These are phyloP conservation scores for Melitaea cinxia DNA, from an alignment of 1,140 invertebrate species.

Conservation along the genomic window DNA sequence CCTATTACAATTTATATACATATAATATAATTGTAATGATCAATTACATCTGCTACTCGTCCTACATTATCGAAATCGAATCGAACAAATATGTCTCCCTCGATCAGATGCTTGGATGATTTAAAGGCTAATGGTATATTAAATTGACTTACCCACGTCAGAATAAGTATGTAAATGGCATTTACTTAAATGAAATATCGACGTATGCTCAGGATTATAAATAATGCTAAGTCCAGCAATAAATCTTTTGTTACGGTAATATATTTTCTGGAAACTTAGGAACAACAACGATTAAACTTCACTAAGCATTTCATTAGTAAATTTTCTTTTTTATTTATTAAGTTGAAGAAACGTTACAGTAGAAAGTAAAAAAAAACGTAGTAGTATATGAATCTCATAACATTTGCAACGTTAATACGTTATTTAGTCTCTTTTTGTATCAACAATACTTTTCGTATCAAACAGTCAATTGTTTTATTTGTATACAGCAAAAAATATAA, in stretches of 20 bases:
- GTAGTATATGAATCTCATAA: no score
- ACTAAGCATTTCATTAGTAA: not conserved
- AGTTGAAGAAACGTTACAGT: no score
- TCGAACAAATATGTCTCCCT: conserved; percentile 3
- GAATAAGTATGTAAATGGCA: conserved; percentile 53
- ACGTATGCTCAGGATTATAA: conserved; percentile 34
- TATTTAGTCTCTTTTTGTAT: no score
- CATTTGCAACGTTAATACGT: no score
- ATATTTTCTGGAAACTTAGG: conserved; percentile 24
- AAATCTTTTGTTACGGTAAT: not conserved
- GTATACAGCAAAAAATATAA: no score
- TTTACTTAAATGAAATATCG: conserved; percentile 35
- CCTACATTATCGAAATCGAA: not conserved
- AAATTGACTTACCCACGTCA: conserved; percentile 58
- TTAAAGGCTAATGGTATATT: conserved; percentile 47
- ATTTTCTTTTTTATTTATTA: not conserved
- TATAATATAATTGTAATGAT: no score
- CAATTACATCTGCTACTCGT: no score
- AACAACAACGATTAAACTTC: not conserved
- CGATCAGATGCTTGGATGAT: conserved; percentile 27
- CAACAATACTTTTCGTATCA: no score
- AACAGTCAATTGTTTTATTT: no score
- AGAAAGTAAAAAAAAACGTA: no score
- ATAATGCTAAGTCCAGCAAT: conserved; percentile 9
- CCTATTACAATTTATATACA: no score